Evolutionary conservation across 2,113 vertebrate genomes (phyloP).

Genomic region (Phasianus colchicus): DNA sequence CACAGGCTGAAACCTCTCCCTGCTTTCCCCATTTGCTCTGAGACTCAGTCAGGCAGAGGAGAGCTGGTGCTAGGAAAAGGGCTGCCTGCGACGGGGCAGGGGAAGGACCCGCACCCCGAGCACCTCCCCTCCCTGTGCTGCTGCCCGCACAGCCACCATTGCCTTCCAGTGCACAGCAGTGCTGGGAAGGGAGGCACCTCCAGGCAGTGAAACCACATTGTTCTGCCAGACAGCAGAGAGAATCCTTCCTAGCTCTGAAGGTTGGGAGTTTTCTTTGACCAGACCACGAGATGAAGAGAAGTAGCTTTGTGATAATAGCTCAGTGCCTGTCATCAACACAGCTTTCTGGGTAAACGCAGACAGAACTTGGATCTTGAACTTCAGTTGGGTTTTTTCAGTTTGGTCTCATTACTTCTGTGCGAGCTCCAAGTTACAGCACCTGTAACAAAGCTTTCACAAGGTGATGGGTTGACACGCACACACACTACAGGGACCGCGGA

Average conservation of each 20-base stretch:
- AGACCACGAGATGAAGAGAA: neutral
- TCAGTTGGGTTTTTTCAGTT: too few species aligned
- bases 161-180: neutral
- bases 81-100: neutral
- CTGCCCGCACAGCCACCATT: neutral
- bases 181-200: neutral
- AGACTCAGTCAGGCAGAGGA: neutral
- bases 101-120: neutral
- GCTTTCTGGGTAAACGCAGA: rapidly evolving
- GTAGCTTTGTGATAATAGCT: neutral
- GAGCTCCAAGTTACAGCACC: neutral
- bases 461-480: rapidly evolving
- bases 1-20: neutral
- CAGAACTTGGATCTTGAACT: neutral
- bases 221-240: neutral
- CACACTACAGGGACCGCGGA: neutral
- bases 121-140: neutral
- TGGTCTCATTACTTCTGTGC: neutral
- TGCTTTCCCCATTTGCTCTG: neutral
- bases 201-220: neutral
- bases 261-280: neutral
- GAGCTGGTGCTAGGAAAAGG: neutral
- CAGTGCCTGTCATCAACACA: neutral
- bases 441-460: rapidly evolving
- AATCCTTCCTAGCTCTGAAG: neutral